Percentiles rank a stretch among this genome's conserved stretches.
phyloP scores from a whole-genome alignment of 2,888 invertebrate genomes.

The Mongoloraphidia duomilia region DNA sequence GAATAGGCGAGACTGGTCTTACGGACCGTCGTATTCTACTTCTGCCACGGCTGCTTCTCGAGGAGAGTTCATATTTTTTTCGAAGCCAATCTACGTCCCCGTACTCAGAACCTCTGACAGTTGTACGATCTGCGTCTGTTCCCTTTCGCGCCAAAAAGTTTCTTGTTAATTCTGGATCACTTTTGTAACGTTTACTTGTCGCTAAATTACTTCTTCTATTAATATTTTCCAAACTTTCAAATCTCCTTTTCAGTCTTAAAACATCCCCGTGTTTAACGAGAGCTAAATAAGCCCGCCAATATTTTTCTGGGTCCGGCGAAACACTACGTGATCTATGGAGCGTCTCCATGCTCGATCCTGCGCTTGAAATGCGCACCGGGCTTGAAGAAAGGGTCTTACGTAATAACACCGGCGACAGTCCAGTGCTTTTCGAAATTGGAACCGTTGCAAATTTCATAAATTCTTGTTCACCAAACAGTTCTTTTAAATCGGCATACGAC shows the following conservation, averaged over 20 bases:
- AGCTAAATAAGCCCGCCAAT: conserved; percentile 52
- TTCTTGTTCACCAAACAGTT: conserved; percentile 65
- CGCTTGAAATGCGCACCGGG: conserved; percentile 27
- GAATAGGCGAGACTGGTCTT: conserved; percentile 46
- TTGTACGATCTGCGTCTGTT: conserved; percentile 32
- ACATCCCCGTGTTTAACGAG: conserved; percentile 66
- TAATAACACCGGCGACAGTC: conserved; percentile 18
- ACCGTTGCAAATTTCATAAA: conserved; percentile 41
- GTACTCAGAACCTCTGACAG: conserved; percentile 33
- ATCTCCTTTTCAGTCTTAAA: conserved; percentile 58
- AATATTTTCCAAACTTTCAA: conserved; percentile 49
- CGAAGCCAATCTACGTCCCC: conserved; percentile 46
- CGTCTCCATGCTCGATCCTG: conserved; percentile 47
- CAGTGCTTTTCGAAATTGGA: conserved; percentile 21
- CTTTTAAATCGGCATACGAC: conserved; percentile 62
- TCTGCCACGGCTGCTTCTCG: conserved; percentile 31
- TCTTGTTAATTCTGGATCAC: conserved; percentile 62
- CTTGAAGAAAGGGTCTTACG: conserved; percentile 31
- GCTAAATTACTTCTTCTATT: conserved; percentile 16
- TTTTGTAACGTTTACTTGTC: conserved; percentile 46
- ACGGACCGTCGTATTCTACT: conserved; percentile 32
- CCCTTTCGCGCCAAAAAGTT: conserved; percentile 34
- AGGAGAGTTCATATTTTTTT: conserved; percentile 41
- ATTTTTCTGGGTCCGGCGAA: conserved; percentile 58
- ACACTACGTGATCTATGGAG: conserved; percentile 54